Evolutionary conservation across 2,113 vertebrate genomes (phyloP), one percentile per base, ranked within the genome.

Genomic region (Sapajus apella): DNA sequence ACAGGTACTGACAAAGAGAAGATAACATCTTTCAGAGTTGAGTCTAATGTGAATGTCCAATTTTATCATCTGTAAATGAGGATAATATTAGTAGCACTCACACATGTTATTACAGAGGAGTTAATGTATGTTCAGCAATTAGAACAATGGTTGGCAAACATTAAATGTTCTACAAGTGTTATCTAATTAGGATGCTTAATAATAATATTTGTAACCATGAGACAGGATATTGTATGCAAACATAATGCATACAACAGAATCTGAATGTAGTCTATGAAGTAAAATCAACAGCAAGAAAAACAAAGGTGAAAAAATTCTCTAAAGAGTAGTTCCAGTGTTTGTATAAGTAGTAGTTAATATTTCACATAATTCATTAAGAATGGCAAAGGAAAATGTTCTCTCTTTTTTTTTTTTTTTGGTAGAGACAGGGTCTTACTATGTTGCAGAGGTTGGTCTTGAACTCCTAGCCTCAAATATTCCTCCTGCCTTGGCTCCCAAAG

Each of bases 261-360:
- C 50, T 52, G 40, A 61, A 50, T 80, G 8, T 81, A 76, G 35
- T 89, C 27, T 85, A 43, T 30, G n/a, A 52, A 70, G n/a, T 64
- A 68, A 85, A 96, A 95, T 66, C 73, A 95, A 85, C 2, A 95
- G 52, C 27, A 89, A 70, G 16, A 87, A 81, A 87, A 94, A 90
- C 27, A 80, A 95, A 79, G 40, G 70, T 30, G 6, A 85, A 95
- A 79, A 96, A 30, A 25, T 50, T 92, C 52, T 92, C 43, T 87
- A 37, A 61, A 70, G 35, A 89, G 25, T 89, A 12, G 9, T 80
- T 66, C 56, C 11, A 5, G 18, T 88, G 5, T 87, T 84, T 91
- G n/a, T 43, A 5, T 85, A 93, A 93, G 16, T 68, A 76, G 85
- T 81, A 87, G 35, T 81, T 76, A 93, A 93, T 7, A 40, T 85